Evolutionary conservation across 2,888 invertebrate genomes (phyloP).

Genomic region (Chrysodeixis includens): DNA sequence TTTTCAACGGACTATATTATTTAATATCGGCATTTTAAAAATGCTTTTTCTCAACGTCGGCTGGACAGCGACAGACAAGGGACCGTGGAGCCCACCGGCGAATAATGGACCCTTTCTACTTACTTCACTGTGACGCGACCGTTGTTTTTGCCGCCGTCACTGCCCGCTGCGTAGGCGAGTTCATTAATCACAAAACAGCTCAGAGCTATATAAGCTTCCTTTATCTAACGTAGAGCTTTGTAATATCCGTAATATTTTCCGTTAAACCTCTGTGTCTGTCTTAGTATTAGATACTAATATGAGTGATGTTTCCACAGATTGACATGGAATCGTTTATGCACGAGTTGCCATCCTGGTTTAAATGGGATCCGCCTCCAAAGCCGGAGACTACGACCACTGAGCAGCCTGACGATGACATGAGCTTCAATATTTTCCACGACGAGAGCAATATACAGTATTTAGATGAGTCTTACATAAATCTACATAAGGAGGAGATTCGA

Average conservation of each 20-base stretch:
- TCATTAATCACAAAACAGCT: conserved; percentile 86
- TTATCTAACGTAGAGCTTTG: conserved; percentile 68
- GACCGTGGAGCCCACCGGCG: conserved; percentile 61
- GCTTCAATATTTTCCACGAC: conserved; percentile 84
- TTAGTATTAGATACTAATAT: conserved; percentile 38
- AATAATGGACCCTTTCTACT: conserved; percentile 76
- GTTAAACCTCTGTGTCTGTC: conserved; percentile 44
- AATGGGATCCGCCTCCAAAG: conserved; percentile 84
- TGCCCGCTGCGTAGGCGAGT: conserved; percentile 74
- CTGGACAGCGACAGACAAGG: conserved; percentile 62
- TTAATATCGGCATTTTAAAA: conserved; percentile 51
- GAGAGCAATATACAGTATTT: conserved; percentile 84
- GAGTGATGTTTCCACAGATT: conserved; percentile 71
- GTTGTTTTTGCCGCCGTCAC: conserved; percentile 78
- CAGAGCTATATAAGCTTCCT: conserved; percentile 77
- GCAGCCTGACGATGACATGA: conserved; percentile 78
- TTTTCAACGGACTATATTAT: conserved; percentile 18
- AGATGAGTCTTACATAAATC: conserved; percentile 84
- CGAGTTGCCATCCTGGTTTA: conserved; percentile 83
- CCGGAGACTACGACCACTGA: conserved; percentile 83
- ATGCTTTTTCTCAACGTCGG: conserved; percentile 53
- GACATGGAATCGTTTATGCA: conserved; percentile 82
- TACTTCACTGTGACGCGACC: conserved; percentile 77
- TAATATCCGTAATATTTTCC: conserved; percentile 60
- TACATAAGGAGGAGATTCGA: conserved; percentile 85